phyloP scores from a whole-genome alignment of 2,113 vertebrate genomes.

The Sturnus vulgaris region DNA sequence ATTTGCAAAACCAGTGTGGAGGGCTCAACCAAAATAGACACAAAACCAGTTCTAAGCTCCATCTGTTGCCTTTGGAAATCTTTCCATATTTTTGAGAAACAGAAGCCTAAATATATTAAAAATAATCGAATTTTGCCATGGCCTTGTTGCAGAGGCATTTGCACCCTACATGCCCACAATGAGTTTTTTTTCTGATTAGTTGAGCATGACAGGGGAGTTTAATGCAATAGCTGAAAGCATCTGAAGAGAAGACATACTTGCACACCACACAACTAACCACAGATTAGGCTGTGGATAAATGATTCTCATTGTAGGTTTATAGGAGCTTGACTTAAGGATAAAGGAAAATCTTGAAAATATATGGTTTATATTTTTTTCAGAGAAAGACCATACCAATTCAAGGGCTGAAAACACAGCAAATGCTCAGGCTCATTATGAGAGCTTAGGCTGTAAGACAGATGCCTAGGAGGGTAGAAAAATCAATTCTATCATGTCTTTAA shows the following conservation, averaged over 20 bases:
- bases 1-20: not conserved
- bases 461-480: conserved; percentile 23
- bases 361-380: conserved; percentile 22
- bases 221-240: not conserved
- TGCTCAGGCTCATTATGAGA: conserved; percentile 6
- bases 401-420: not conserved
- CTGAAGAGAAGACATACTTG: not conserved
- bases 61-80: not conserved
- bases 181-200: not conserved
- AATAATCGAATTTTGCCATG: not conserved
- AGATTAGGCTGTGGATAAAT: not conserved
- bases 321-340: not conserved
- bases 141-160: not conserved
- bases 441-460: conserved; percentile 3
- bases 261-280: not conserved
- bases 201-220: not conserved
- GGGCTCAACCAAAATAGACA: not conserved
- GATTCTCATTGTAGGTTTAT: not conserved
- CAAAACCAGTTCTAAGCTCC: not conserved
- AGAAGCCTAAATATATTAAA: not conserved
- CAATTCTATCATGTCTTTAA: conserved; percentile 1
- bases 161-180: rapidly evolving
- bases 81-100: not conserved
- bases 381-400: not conserved
- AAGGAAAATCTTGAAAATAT: not conserved